Conservation (phyloP, 1,140 invertebrate species). For the Brachionus koreanus region DNA sequence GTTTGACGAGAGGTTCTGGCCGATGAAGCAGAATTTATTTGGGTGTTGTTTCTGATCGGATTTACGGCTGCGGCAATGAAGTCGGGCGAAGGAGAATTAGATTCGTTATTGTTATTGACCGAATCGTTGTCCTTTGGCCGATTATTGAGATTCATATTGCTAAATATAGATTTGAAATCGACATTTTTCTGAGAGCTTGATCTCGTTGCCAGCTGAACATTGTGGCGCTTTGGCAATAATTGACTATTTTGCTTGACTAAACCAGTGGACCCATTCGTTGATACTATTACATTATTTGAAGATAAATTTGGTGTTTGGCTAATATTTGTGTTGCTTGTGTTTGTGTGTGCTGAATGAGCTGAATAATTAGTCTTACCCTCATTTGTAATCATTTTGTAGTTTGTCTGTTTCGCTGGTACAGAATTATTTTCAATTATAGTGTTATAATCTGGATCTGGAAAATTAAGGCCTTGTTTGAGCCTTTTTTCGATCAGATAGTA, state of each 20-base stretch:
- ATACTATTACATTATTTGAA: not conserved
- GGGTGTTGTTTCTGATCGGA: conserved; percentile 19
- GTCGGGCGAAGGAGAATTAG: conserved; percentile 34
- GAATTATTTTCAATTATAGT: not conserved
- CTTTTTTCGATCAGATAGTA: conserved; percentile 41
- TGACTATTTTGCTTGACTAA: conserved; percentile 39
- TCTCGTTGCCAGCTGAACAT: conserved; percentile 32
- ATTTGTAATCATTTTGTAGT: conserved; percentile 8
- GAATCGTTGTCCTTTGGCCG: not conserved
- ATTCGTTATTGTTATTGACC: not conserved
- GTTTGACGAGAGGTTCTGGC: conserved; percentile 18
- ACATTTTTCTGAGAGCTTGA: conserved; percentile 43
- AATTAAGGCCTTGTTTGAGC: conserved; percentile 19
- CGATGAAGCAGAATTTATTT: conserved; percentile 19
- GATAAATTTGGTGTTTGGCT: conserved; percentile 26
- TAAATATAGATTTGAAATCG: conserved; percentile 43
- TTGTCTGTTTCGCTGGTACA: not conserved
- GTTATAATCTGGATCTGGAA: conserved; percentile 37
- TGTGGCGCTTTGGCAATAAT: conserved; percentile 36
- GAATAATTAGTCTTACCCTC: not conserved
- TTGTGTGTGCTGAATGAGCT: not conserved
- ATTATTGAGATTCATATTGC: conserved; percentile 6
- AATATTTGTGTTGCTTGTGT: conserved; percentile 28
- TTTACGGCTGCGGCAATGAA: conserved; percentile 34
- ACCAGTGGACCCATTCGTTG: not conserved